A percentile compares a stretch with the other conserved stretches of the same genome.
Evolutionary conservation across 35 echinoderm and acorn worm genomes (phyloP).

Genomic region (Chiridota heheva): DNA sequence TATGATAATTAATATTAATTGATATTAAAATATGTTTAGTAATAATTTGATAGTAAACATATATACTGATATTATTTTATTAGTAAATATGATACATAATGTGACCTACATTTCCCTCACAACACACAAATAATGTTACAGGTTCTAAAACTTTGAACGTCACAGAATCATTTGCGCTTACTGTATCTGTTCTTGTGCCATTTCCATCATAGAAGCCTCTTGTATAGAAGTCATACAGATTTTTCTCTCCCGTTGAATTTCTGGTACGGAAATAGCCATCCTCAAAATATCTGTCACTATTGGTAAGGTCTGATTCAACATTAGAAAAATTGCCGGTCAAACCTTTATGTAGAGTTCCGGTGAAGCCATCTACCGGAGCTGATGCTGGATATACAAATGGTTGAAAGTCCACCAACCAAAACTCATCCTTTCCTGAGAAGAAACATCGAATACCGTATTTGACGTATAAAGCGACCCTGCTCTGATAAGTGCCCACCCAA

Average conservation of each 20-base stretch:
- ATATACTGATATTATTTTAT: background rate
- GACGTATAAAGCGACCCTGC: too few species aligned
- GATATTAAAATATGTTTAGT: background rate
- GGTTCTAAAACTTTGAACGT: background rate
- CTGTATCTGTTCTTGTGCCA: slow-evolving; percentile 19
- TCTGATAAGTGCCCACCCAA: too few species aligned
- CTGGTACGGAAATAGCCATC: slow-evolving; percentile 56
- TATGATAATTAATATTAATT: too few species aligned
- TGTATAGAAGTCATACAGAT: slow-evolving; percentile 42
- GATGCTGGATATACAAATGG: slow-evolving; percentile 32
- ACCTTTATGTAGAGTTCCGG: slow-evolving; percentile 30
- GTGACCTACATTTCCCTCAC: background rate
- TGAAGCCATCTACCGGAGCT: slow-evolving; percentile 6
- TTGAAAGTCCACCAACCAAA: slow-evolving; percentile 80
- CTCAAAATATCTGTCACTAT: slow-evolving; percentile 52
- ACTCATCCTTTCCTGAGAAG: slow-evolving; percentile 61
- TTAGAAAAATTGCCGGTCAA: slow-evolving; percentile 68
- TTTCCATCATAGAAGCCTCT: slow-evolving; percentile 48
- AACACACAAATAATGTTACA: background rate
- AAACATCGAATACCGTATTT: background rate
- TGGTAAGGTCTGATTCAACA: slow-evolving; percentile 23
- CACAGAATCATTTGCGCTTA: background rate
- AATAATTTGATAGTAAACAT: background rate
- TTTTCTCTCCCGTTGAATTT: slow-evolving; percentile 41
- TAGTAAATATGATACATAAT: background rate